phyloP scores from a whole-genome alignment of 2,113 vertebrate species.

The Percopsis transmontana region DNA sequence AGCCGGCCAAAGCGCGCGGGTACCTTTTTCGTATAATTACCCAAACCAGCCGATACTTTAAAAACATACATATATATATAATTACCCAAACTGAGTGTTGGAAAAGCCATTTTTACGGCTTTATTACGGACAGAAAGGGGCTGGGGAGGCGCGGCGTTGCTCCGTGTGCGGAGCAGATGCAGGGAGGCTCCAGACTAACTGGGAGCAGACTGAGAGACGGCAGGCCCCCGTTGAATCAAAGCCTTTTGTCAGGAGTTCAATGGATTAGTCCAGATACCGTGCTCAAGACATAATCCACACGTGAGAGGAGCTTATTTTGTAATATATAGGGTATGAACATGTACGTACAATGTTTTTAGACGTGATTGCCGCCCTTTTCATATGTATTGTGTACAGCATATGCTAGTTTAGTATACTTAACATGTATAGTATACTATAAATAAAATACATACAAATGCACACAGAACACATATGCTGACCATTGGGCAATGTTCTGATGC shows the following conservation, averaged over 20 bases:
- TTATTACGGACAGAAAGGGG: slow-evolving; percentile 47
- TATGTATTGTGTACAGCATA: no score
- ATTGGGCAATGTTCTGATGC: no score
- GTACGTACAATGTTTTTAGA: no score
- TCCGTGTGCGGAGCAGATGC: slow-evolving; percentile 76
- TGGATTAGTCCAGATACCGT: slow-evolving; percentile 5
- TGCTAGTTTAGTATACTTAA: no score
- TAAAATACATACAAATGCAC: no score
- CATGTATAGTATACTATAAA: no score
- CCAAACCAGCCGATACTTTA: slow-evolving; percentile 41
- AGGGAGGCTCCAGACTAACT: slow-evolving; percentile 71
- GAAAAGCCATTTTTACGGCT: slow-evolving; percentile 64
- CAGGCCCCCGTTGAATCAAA: slow-evolving; percentile 36
- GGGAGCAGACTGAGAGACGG: slow-evolving; percentile 58
- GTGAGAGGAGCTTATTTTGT: no score
- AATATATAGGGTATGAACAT: no score
- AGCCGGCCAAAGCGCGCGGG: slow-evolving; percentile 34
- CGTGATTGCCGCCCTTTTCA: no score
- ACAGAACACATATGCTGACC: no score
- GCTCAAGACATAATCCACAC: background rate
- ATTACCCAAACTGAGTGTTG: slow-evolving; percentile 71
- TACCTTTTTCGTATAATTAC: slow-evolving; percentile 51
- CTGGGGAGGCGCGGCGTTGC: slow-evolving; percentile 38
- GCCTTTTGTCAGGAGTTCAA: slow-evolving; percentile 30
- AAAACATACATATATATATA: slow-evolving; percentile 25